A percentile compares a stretch with the other conserved stretches of the same genome.
phyloP scores from a whole-genome alignment of 30 jellyfish, hydroid and myxozoan species.

The Hydractinia echinata region DNA sequence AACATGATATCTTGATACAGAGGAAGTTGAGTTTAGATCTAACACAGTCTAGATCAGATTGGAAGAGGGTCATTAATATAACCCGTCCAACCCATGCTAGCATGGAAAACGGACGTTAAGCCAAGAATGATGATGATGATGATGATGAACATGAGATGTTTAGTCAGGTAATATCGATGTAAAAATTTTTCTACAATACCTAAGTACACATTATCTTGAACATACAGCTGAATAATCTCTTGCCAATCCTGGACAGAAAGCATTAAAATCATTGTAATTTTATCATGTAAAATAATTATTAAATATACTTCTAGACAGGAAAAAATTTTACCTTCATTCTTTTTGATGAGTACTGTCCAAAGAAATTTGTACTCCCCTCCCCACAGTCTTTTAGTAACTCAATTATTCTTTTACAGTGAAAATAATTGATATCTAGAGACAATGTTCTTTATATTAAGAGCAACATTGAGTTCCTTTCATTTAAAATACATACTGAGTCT shows the following conservation, averaged over 20 bases:
- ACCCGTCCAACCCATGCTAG: too few species aligned
- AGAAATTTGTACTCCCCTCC: constrained; percentile 70
- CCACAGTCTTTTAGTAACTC: constrained; percentile 57
- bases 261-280: too few species aligned
- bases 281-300: too few species aligned
- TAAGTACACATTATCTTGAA: constrained; percentile 47
- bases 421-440: constrained; percentile 55
- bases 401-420: constrained; percentile 53
- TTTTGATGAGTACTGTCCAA: constrained; percentile 86
- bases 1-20: too few species aligned
- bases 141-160: too few species aligned
- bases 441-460: background rate
- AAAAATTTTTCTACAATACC: constrained; percentile 24
- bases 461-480: background rate
- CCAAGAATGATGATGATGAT: too few species aligned
- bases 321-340: constrained; percentile 63
- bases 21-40: too few species aligned
- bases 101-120: too few species aligned
- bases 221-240: constrained; percentile 51
- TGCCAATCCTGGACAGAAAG: constrained; percentile 34
- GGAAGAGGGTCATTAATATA: too few species aligned
- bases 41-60: too few species aligned
- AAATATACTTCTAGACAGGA: too few species aligned
- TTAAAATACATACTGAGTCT: too few species aligned
- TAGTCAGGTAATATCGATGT: background rate